Evolutionary conservation across 2,797 vertebrate species (phyloP), one percentile per base, ranked within the genome.

Genomic region (Cyclopterus lumpus): DNA sequence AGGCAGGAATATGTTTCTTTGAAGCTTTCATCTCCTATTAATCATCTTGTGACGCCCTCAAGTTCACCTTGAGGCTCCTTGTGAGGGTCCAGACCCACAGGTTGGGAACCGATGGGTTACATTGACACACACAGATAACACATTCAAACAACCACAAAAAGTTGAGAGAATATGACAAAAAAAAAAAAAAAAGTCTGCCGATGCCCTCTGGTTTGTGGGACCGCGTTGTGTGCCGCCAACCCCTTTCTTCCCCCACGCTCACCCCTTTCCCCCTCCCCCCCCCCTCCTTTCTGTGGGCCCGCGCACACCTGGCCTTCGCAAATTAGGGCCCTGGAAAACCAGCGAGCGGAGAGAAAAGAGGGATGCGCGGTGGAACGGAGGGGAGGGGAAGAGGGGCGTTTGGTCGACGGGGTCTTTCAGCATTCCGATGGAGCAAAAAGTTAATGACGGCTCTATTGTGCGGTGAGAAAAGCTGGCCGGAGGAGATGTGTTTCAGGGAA

Each of bases 361-460:
- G 84, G 88, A 79, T 81, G 86, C 81, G 61, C 73, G 66, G 82
- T 78, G 85, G 79, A 51, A 58, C 53, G 48, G n/a, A n/a, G 54
- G 81, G 68, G 84, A 66, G 75, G 85, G 77, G 51, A 7, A 75
- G 8, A 60, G 84, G 72, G 73, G 77, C 8, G 44, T 82, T 84
- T 44, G 75, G 67, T 76, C 61, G 70, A 69, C 49, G 67, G 90
- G 83, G 86, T 90, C 90, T 94, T 91, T 92, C 85, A 92, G 88
- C 93, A 95, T 95, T 95, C 94, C 92, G 79, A 93, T 89, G 91
- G 91, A 94, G 93, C 92, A 92, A 95, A 94, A 95, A 95, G 94
- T 95, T 95, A 95, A 95, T 94, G 93, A 95, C 73, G 93, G 81
- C 53, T 38, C 85, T 77, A 89, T 92, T 93, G 89, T 92, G 89